A percentile compares a stretch with the other conserved stretches of the same genome.
These are phyloP conservation scores for Acanthurus tractus DNA, from an alignment of 2,797 vertebrate genomes.

Conservation along the genomic window DNA sequence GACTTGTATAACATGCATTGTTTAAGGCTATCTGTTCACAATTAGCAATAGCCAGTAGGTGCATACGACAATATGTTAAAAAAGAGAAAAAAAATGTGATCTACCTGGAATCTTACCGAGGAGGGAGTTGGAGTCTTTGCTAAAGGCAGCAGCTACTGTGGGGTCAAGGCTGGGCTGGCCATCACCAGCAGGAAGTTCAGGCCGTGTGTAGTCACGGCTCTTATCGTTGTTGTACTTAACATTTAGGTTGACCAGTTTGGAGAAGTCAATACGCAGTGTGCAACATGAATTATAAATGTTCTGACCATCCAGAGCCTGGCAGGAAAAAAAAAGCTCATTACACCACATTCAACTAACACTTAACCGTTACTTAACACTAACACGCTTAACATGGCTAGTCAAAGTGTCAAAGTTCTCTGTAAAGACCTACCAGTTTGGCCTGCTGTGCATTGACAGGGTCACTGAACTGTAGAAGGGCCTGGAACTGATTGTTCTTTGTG, in stretches of 20 bases:
- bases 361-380: not conserved
- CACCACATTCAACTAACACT: not conserved
- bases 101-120: constrained; percentile 93
- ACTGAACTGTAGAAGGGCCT: constrained; percentile 96
- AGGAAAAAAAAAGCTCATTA: not conserved
- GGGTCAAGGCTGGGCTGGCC: constrained; percentile 93
- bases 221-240: constrained; percentile 99
- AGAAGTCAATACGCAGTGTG: constrained; percentile 98
- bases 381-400: no score
- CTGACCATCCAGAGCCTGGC: constrained; percentile 95
- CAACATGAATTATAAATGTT: constrained; percentile 99
- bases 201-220: constrained; percentile 97
- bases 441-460: constrained; percentile 96
- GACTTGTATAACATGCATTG: not conserved
- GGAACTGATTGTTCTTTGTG: constrained; percentile 99
- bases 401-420: no score
- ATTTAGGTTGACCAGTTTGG: constrained; percentile 97
- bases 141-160: constrained; percentile 92
- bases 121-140: constrained; percentile 96
- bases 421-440: constrained; percentile 92
- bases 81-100: constrained; percentile 64
- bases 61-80: not conserved
- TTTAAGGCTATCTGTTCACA: no score
- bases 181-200: constrained; percentile 96
- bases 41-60: not conserved